Evolutionary conservation across 1,140 invertebrate species (phyloP).

Genomic region (Pissodes strobi): DNA sequence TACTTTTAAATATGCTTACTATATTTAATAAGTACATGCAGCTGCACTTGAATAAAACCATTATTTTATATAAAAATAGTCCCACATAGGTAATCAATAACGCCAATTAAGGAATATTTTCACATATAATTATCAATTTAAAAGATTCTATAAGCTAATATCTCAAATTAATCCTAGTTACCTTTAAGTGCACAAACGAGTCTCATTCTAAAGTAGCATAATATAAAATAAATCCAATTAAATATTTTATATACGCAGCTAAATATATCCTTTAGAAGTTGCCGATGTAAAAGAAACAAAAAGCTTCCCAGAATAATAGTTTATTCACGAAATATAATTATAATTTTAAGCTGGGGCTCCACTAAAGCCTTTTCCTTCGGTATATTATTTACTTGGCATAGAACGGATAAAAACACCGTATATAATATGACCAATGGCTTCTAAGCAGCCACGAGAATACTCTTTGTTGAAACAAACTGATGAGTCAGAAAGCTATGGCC

Average conservation of each 20-base stretch:
- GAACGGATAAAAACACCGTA: conserved; percentile 26
- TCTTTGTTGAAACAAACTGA: conserved; percentile 20
- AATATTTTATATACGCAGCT: conserved; percentile 3
- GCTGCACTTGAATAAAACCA: no score
- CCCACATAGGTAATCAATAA: conserved; percentile 2
- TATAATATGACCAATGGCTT: conserved; percentile 30
- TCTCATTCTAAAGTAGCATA: not conserved
- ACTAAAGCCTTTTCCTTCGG: conserved; percentile 8
- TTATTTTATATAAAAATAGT: no score
- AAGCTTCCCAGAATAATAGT: conserved; percentile 25
- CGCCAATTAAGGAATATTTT: conserved; percentile 2
- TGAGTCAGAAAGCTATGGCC: conserved; percentile 21
- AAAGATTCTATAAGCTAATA: no score
- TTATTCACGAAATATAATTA: conserved; percentile 35
- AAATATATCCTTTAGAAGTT: conserved; percentile 20
- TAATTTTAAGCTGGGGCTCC: conserved; percentile 25
- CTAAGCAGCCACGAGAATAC: conserved; percentile 28
- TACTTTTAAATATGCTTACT: no score
- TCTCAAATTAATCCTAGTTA: not conserved
- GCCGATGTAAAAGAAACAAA: conserved; percentile 19
- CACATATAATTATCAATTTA: not conserved
- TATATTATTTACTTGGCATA: conserved; percentile 25
- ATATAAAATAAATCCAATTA: conserved; percentile 9
- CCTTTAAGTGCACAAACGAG: not conserved
- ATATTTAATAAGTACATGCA: no score